Conservation (phyloP, 2,797 vertebrate genomes). For the Clamator glandarius region DNA sequence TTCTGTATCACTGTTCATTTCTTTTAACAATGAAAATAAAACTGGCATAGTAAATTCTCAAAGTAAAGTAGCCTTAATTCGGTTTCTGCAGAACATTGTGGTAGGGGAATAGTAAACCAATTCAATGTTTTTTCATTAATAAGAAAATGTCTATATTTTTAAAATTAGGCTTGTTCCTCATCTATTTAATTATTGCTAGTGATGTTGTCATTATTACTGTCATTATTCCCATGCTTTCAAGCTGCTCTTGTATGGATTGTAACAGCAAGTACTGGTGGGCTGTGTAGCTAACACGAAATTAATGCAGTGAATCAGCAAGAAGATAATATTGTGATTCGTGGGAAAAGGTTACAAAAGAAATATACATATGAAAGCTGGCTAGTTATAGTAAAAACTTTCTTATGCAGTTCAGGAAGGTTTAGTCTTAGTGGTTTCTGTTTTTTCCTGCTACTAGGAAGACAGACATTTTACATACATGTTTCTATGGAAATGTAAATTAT, state of each 20-base stretch:
- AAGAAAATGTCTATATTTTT: not conserved
- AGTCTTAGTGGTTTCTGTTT: conserved; percentile 38
- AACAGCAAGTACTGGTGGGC: not conserved
- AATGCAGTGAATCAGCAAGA: not conserved
- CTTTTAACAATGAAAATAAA: not conserved
- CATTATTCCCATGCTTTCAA: not conserved
- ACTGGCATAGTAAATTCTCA: not conserved
- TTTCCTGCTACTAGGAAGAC: conserved; percentile 1
- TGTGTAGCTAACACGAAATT: not conserved
- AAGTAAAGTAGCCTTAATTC: not conserved
- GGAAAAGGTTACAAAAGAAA: not conserved
- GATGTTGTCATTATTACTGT: not conserved
- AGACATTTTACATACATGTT: not conserved
- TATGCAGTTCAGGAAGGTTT: not conserved
- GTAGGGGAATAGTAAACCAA: not conserved
- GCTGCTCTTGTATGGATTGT: not conserved
- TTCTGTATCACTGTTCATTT: not conserved
- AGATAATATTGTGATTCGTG: not conserved
- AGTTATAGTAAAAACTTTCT: not conserved
- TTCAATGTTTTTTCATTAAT: not conserved
- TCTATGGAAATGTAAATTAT: not conserved
- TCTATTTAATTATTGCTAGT: not conserved
- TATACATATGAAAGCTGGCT: not conserved
- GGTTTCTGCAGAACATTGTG: not conserved
- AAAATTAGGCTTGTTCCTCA: not conserved